phyloP scores from a whole-genome alignment of 2,888 invertebrate species.

The Selenia dentaria region DNA sequence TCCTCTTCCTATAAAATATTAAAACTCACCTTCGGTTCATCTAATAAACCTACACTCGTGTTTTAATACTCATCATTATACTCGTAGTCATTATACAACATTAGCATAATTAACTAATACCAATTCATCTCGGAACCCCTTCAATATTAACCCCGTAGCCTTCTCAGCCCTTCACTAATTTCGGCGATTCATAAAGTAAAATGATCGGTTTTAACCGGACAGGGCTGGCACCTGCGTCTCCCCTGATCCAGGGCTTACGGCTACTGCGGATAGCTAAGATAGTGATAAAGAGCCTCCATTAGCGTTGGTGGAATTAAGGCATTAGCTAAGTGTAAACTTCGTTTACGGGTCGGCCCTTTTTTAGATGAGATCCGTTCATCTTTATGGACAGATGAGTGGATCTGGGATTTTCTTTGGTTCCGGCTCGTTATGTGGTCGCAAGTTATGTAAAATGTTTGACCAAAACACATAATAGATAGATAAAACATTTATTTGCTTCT shows the following conservation, averaged over 20 bases:
- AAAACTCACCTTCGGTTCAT: no score
- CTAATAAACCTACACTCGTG: no score
- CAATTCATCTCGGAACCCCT: no score
- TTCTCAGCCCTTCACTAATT: constrained; percentile 17
- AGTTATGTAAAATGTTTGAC: no score
- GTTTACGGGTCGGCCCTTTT: constrained; percentile 26
- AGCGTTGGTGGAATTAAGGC: constrained; percentile 54
- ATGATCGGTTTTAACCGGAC: constrained; percentile 57
- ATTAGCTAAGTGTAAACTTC: constrained; percentile 42
- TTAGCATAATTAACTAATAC: no score
- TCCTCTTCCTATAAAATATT: no score
- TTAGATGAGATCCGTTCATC: constrained; percentile 23
- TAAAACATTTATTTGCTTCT: no score
- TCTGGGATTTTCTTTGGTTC: constrained; percentile 30
- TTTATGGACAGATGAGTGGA: constrained; percentile 22
- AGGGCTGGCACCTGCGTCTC: constrained; percentile 58
- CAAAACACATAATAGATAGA: no score
- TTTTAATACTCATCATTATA: no score
- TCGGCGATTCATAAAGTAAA: constrained; percentile 44
- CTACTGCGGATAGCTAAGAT: constrained; percentile 60
- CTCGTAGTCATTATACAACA: no score
- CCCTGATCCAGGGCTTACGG: constrained; percentile 60
- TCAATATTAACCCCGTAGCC: constrained; percentile 7
- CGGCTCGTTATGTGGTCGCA: no score
- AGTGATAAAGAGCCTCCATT: constrained; percentile 66